Conservation (phyloP, 2,113 vertebrate species). For the Puffinus mauretanicus region DNA sequence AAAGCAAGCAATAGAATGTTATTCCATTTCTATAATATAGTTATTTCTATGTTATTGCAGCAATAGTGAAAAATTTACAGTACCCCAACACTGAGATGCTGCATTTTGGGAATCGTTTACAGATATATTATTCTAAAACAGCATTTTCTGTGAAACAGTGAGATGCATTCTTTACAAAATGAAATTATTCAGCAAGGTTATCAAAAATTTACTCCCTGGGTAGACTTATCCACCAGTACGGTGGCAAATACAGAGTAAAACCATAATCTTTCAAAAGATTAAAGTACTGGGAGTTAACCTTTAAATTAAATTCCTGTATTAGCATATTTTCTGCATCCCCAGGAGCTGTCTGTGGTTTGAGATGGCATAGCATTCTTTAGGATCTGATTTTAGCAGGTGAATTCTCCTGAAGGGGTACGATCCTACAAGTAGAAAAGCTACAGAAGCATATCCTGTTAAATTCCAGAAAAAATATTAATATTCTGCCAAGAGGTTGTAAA, state of each 20-base stretch:
- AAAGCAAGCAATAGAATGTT: conserved; percentile 1
- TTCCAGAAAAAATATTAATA: neutral
- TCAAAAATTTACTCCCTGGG: neutral
- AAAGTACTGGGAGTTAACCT: neutral
- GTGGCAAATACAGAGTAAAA: neutral
- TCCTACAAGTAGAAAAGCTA: neutral
- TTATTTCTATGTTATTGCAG: conserved; percentile 19
- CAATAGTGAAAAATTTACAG: neutral
- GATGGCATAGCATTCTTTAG: neutral
- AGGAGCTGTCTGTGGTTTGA: neutral
- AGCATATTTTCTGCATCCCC: neutral
- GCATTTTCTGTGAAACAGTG: neutral
- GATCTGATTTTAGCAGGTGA: neutral
- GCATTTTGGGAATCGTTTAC: neutral
- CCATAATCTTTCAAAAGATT: neutral
- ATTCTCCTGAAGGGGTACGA: neutral
- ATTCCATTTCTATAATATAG: neutral
- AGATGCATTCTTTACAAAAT: neutral
- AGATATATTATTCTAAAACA: neutral
- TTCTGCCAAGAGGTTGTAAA: neutral
- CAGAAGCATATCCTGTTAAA: neutral
- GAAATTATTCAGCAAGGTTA: neutral
- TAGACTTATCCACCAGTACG: neutral
- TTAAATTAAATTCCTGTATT: neutral
- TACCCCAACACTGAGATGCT: neutral